Conservation (phyloP, 2,797 vertebrate species). For the Esox masquinongy region DNA sequence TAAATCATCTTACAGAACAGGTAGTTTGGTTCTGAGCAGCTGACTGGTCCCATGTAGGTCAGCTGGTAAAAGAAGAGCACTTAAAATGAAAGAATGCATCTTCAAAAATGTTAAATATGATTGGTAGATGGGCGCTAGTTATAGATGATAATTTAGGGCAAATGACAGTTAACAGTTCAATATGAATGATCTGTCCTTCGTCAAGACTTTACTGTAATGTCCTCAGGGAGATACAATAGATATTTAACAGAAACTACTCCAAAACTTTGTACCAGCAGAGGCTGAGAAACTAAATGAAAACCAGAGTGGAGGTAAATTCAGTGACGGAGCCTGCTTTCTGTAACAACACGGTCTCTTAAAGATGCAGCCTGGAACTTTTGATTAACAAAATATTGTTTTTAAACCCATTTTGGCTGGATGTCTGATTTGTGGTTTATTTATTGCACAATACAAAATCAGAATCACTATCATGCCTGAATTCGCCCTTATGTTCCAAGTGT, state of each 20-base stretch:
- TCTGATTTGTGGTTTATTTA: too few relatives aligned
- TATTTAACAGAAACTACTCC: neutral
- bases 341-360: slow-evolving; percentile 1
- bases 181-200: neutral
- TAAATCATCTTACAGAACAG: neutral
- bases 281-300: neutral
- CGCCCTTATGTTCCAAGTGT: too few relatives aligned
- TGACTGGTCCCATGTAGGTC: neutral
- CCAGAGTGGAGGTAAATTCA: neutral
- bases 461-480: too few relatives aligned
- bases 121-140: neutral
- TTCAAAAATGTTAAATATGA: neutral
- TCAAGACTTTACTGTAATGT: neutral
- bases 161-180: neutral
- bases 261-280: neutral
- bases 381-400: too few relatives aligned
- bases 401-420: too few relatives aligned
- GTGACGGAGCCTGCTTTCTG: slow-evolving; percentile 2
- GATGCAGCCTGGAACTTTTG: too few relatives aligned
- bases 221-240: neutral
- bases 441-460: too few relatives aligned
- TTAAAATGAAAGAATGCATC: neutral
- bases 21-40: neutral
- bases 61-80: neutral
- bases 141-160: neutral